Base-by-base conservation (phyloP, 2,797 vertebrate species). In the Tinamus major region DNA sequence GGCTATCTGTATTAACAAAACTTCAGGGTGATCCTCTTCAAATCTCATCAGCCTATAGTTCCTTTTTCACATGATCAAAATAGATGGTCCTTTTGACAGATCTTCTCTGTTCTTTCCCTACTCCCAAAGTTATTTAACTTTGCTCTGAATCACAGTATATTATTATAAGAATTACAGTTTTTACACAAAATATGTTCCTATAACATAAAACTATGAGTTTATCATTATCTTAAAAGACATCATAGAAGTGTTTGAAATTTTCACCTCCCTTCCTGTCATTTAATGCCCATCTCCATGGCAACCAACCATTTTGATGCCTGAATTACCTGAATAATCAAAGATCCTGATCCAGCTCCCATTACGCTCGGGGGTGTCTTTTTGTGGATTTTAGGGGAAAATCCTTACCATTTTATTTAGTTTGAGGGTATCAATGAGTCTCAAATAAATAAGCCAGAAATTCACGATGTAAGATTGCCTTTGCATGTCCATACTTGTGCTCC, bases 171-270 rank as follows among this genome's bases (percentile, higher is more conserved):
- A 63, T 3, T 76, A 20, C 17, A n/a, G 23, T 64, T 85, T 88
- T 65, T 74, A 89, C 16, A 11, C n/a, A 24, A 13, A 68, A 31
- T 35, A 3, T 23, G 61, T 55, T 89, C 78, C 58, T 56, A 26
- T 17, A 24, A 33, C 27, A 59, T 78, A 31, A 65, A 86, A 37
- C 6, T 2, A 14, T 3, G 14, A 4, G 26, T 70, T 72, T 35
- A 23, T 41, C 33, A n/a, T 62, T 8, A 64, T 16, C 42, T 64
- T 9, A 2, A 29, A 65, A 13, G 23, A 20, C 9, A 59, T 13
- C 2, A 5, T 2, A 16, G 14, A 19, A 17, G 33, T 4, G 14
- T 26, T 7, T 5, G 3, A 3, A 46, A 3, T 31, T 63, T 77
- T 59, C 46, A 82, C 44, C 68, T 87, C 68, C 55, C 83, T 80